Conservation (phyloP, 2,888 invertebrate species). For the Ceratothoa steindachneri region DNA sequence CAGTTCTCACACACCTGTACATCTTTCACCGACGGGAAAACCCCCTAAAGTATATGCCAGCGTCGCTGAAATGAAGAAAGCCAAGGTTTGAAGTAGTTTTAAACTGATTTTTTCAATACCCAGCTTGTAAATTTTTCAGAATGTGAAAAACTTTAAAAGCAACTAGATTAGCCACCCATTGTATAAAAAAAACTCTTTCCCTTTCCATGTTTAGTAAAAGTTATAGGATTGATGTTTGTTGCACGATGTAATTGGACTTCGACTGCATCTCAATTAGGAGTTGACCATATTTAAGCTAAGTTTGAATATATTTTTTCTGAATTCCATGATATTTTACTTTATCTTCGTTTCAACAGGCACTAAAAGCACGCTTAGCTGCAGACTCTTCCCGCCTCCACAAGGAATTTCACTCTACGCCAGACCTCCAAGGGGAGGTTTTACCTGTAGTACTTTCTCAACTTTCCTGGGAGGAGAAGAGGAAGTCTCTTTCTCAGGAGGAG, state of each 20-base stretch:
- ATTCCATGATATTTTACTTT: no score
- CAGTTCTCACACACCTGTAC: not conserved
- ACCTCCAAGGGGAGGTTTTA: conserved; percentile 54
- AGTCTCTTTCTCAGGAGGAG: conserved; percentile 61
- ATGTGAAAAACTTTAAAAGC: no score
- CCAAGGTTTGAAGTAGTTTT: conserved; percentile 61
- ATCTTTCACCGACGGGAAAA: conserved; percentile 59
- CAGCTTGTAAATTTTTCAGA: no score
- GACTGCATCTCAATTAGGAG: no score
- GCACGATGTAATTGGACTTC: no score
- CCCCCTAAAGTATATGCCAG: conserved; percentile 76
- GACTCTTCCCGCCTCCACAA: conserved; percentile 61
- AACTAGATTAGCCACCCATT: no score
- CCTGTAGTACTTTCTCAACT: conserved; percentile 14
- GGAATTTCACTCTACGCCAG: conserved; percentile 86
- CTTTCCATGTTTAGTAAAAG: no score
- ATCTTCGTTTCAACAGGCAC: conserved; percentile 33
- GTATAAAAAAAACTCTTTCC: no score
- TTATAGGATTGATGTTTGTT: no score
- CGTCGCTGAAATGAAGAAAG: conserved; percentile 91
- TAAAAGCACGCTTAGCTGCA: conserved; percentile 33
- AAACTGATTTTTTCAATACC: no score
- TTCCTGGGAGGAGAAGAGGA: conserved; percentile 31
- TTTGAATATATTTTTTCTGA: no score
- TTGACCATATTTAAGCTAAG: no score